Conservation (phyloP, 2,888 invertebrate genomes). For the Lordiphosa andalusiaca region DNA sequence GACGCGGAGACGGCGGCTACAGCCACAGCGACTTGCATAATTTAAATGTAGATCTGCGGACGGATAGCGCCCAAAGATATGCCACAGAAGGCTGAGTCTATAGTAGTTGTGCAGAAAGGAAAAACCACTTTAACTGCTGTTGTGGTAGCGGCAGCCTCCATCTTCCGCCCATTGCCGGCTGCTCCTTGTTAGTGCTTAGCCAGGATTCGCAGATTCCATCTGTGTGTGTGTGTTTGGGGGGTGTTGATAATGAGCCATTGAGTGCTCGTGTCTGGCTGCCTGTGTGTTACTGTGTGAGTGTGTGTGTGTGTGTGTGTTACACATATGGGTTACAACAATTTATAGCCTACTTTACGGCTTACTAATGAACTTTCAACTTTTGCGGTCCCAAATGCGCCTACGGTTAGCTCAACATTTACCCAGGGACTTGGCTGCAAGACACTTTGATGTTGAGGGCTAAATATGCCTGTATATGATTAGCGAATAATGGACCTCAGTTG, state of each 20-base stretch:
- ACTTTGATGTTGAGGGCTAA: conserved; percentile 42
- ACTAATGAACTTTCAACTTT: conserved; percentile 72
- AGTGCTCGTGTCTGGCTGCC: conserved; percentile 25
- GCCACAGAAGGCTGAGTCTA: conserved; percentile 28
- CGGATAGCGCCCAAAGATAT: conserved; percentile 71
- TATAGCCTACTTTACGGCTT: conserved; percentile 74
- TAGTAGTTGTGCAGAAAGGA: conserved; percentile 40
- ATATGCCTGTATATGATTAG: too few relatives aligned
- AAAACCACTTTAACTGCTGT: conserved; percentile 63
- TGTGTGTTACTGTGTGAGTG: conserved; percentile 25
- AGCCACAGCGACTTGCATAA: conserved; percentile 64
- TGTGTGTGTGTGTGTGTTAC: conserved; percentile 18
- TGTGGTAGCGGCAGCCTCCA: conserved; percentile 22
- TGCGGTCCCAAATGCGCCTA: conserved; percentile 20
- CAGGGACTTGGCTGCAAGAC: conserved; percentile 6
- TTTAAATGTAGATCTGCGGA: conserved; percentile 74
- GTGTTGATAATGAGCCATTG: conserved; percentile 30
- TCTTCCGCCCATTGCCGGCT: conserved; percentile 19
- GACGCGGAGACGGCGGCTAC: conserved; percentile 34
- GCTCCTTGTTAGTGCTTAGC: conserved; percentile 30
- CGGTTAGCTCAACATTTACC: background rate
- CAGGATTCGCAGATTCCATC: conserved; percentile 3
- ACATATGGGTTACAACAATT: conserved; percentile 48
- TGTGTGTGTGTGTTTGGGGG: conserved; percentile 20
- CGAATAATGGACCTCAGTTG: too few relatives aligned